These are phyloP conservation scores for Hypsopygia costalis DNA, from an alignment of 2,888 invertebrate genomes.

Conservation along the genomic window DNA sequence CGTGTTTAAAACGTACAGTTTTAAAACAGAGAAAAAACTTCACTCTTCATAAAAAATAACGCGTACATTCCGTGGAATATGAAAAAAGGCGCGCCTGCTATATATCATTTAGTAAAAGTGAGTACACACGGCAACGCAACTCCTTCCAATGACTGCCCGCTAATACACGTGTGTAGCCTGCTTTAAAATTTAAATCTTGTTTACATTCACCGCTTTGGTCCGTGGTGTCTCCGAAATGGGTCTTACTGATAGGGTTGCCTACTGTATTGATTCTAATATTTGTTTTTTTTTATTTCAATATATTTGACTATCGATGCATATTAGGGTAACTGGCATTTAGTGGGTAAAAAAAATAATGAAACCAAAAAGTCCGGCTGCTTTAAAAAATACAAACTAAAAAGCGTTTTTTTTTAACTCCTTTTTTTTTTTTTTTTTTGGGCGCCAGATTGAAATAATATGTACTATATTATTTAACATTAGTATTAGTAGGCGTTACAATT, in stretches of 20 bases:
- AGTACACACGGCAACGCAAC: constrained; percentile 16
- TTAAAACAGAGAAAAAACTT: constrained; percentile 5
- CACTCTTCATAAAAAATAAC: constrained; percentile 3
- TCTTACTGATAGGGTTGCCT: constrained; percentile 24
- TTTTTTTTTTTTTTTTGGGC: too few relatives aligned
- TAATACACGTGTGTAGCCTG: constrained; percentile 29
- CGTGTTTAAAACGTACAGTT: neutral
- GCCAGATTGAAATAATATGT: too few relatives aligned
- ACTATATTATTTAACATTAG: too few relatives aligned
- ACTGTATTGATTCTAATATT: too few relatives aligned
- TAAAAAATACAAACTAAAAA: too few relatives aligned
- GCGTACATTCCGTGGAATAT: constrained; percentile 6
- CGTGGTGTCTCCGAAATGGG: constrained; percentile 49
- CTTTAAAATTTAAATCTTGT: constrained; percentile 73
- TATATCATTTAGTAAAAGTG: constrained; percentile 3
- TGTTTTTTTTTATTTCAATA: too few relatives aligned
- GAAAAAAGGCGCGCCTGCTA: neutral
- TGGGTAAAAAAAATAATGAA: too few relatives aligned
- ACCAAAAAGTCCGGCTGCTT: too few relatives aligned
- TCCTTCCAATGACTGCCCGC: constrained; percentile 11
- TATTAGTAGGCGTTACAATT: too few relatives aligned
- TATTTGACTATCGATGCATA: too few relatives aligned
- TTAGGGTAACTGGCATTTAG: too few relatives aligned
- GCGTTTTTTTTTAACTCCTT: too few relatives aligned
- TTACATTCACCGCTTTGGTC: constrained; percentile 61